These are phyloP conservation scores for Pantala flavescens DNA, from an alignment of 1,140 invertebrate genomes.

Conservation along the genomic window DNA sequence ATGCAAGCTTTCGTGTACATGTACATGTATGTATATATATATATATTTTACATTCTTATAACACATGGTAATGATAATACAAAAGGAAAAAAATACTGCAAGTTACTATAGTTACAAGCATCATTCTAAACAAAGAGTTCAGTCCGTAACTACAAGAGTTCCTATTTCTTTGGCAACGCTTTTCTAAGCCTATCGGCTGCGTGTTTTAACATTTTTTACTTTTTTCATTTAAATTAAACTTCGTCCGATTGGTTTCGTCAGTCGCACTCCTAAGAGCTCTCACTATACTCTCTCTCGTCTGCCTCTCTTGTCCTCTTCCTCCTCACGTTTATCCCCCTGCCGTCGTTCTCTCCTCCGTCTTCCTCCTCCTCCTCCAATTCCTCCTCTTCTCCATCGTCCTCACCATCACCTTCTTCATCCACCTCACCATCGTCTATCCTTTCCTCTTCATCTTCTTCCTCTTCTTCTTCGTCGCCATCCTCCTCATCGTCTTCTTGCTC, in stretches of 20 bases:
- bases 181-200: neutral
- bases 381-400: neutral
- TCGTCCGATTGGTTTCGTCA: too few species aligned
- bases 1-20: neutral
- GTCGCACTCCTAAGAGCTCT: too few species aligned
- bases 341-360: slow-evolving; percentile 1
- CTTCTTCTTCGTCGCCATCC: neutral
- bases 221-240: neutral
- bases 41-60: neutral
- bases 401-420: neutral
- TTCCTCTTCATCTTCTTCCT: neutral
- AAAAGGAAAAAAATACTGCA: slow-evolving; percentile 9
- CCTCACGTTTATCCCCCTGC: neutral
- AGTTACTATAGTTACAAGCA: neutral
- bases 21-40: neutral
- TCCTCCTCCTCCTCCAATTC: neutral
- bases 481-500: neutral
- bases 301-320: neutral
- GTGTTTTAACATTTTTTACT: neutral
- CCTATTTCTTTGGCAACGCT: slow-evolving; percentile 6
- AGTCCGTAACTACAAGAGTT: slow-evolving; percentile 9
- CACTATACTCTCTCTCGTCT: neutral
- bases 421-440: neutral
- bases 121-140: slow-evolving; percentile 10
- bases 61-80: neutral